Percentiles rank a stretch among this genome's conserved stretches.
These are phyloP conservation scores for Bicyclus anynana DNA, from an alignment of 1,140 invertebrate genomes.

Conservation along the genomic window DNA sequence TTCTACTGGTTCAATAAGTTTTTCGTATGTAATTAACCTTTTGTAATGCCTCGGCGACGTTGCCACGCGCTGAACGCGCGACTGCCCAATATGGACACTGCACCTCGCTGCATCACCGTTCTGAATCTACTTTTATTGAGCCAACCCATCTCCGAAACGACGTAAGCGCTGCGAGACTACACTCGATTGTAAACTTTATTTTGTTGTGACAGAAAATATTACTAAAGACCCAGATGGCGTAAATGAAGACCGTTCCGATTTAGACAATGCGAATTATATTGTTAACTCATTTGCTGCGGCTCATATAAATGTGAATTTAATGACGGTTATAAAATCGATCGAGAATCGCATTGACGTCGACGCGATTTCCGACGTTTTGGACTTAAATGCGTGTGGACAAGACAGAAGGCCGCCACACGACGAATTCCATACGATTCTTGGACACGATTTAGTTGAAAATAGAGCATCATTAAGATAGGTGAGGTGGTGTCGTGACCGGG, in stretches of 20 bases:
- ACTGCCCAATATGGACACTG: constrained; percentile 49
- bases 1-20: constrained; percentile 47
- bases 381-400: constrained; percentile 28
- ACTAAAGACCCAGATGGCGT: constrained; percentile 14
- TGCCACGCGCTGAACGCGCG: constrained; percentile 62
- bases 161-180: constrained; percentile 15
- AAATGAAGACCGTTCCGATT: constrained; percentile 20
- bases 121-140: constrained; percentile 29
- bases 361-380: constrained; percentile 27
- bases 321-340: constrained; percentile 18
- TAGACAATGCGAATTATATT: constrained; percentile 40
- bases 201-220: constrained; percentile 6
- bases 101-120: constrained; percentile 41
- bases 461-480: constrained; percentile 60
- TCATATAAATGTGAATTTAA: constrained; percentile 21
- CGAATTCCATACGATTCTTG: constrained; percentile 48
- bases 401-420: constrained; percentile 52
- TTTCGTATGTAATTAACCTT: constrained; percentile 66
- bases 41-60: constrained; percentile 48
- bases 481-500: constrained; percentile 47
- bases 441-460: constrained; percentile 58
- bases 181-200: constrained; percentile 21
- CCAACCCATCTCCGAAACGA: constrained; percentile 13
- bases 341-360: constrained; percentile 20
- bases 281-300: constrained; percentile 32